Evolutionary conservation across 2,113 vertebrate genomes (phyloP), one percentile per base, ranked within the genome.

Genomic region (Peucedramus taeniatus): DNA sequence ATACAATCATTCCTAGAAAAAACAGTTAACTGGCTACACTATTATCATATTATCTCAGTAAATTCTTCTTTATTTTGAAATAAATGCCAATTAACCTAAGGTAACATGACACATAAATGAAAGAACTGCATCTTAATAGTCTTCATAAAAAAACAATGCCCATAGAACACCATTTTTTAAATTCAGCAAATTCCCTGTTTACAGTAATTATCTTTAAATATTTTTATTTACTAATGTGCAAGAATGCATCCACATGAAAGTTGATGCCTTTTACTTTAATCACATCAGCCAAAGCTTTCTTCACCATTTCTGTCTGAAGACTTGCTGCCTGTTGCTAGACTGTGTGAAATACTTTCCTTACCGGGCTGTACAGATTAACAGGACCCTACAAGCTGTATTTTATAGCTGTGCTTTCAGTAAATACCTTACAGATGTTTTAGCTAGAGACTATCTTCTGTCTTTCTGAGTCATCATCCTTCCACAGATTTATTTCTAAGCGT

Each of bases 81-180:
- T 85, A 87, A 91, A 86, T 57, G 15, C 57, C 63, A 88, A 77
- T 80, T 95, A 96, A 94, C 75, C 40, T 86, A 66, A 91, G 68
- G 42, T 93, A 88, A 61, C 15, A 26, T 31, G 63, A 60, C 61
- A 18, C 37, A 50, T 64, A 83, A 60, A 85, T 83, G 10, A 85
- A 89, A 79, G 65, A 68, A 87, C n/a, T 76, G 49, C 47, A 68
- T 53, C 13, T 42, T 72, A 72, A 64, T 53, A 65, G 40, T 64
- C 61, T 88, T 85, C 21, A 47, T 70, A n/a, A 80, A 94, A 56
- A 8, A 85, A 42, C 61, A 45, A 61, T 54, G 70, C 18, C 40
- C 42, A 63, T 63, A 33, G 4, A 69, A 74, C 24, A 54, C 5
- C 2, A 45, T 53, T 74, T 91, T 75, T 91, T 33, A 13, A 83